Evolutionary conservation across 1,140 invertebrate genomes (phyloP), one percentile per base, ranked within the genome.

Genomic region (Drosophila parabipectinata): DNA sequence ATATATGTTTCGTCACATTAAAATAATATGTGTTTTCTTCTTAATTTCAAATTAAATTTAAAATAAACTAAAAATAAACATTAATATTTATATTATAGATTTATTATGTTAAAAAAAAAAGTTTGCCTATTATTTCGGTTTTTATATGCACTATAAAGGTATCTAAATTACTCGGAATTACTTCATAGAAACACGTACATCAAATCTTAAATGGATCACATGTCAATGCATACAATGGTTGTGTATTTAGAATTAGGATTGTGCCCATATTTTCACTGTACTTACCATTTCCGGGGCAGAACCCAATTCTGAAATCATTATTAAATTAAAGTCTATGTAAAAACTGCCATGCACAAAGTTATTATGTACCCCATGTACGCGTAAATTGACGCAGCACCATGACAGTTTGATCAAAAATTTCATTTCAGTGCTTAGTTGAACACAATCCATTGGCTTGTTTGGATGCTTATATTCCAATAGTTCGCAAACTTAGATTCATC

Each of bases 251-350:
- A 14, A 47, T 21, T 28, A 30, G 39, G 50, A 32, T 14, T 48
- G 51, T 24, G 32, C 66, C 63, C 63, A 12, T 12, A 34, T 50
- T 37, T 24, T 18, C 41, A 44, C 41, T 12, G 1, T 7, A 67
- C 56, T n/a, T 10, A 30, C 18, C 8, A 10, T 4, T 37, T 10
- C 34, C 10, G n/a, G 21, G 41, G 14, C 41, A 56, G 55, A 79
- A 74, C 69, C 81, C 81, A 66, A 82, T 75, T 61, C 51, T 54
- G 81, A 78, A 81, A 81, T 85, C 81, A 78, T 85, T 85, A 87
- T 85, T 85, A 87, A 87, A 87, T 85, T 87, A 87, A 85, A 87
- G 77, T 78, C 74, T 67, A 78, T 87, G 73, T 74, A 75, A 67
- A 44, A 75, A 85, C 56, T 67, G 58, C 63, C 69, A 7, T 18